These are phyloP conservation scores for Mirza zaza DNA, from an alignment of 2,113 vertebrate genomes.

Conservation along the genomic window DNA sequence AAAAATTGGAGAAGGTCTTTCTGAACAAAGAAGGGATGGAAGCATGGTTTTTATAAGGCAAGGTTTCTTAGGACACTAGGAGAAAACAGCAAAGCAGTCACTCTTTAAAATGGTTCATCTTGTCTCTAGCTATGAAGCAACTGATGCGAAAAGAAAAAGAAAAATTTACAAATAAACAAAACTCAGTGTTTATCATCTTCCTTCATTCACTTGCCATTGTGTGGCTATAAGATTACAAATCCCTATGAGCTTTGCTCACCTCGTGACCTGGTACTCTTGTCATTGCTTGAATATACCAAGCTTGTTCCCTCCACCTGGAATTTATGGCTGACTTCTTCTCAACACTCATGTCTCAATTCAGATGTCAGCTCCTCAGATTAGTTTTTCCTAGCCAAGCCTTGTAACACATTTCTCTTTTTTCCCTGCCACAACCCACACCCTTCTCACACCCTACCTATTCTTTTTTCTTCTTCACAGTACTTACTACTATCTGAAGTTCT, in stretches of 20 bases:
- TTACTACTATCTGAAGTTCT: not conserved
- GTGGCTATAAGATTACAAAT: not conserved
- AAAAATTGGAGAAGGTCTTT: not conserved
- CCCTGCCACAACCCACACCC: not conserved
- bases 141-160: not conserved
- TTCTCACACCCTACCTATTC: not conserved
- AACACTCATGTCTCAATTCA: not conserved
- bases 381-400: not conserved
- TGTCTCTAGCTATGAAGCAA: not conserved
- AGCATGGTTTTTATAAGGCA: not conserved
- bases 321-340: not conserved
- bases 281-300: not conserved
- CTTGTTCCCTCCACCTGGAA: not conserved
- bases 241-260: not conserved
- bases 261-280: not conserved
- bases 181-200: conserved; percentile 13
- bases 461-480: not conserved
- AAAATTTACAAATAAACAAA: not conserved
- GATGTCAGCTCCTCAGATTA: not conserved
- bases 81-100: not conserved
- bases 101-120: conserved; percentile 18
- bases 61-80: not conserved
- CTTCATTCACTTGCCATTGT: not conserved
- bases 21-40: not conserved
- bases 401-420: conserved; percentile 14